These are phyloP conservation scores for Helicolenus hilgendorfi DNA, from an alignment of 2,797 vertebrate species.

Conservation along the genomic window DNA sequence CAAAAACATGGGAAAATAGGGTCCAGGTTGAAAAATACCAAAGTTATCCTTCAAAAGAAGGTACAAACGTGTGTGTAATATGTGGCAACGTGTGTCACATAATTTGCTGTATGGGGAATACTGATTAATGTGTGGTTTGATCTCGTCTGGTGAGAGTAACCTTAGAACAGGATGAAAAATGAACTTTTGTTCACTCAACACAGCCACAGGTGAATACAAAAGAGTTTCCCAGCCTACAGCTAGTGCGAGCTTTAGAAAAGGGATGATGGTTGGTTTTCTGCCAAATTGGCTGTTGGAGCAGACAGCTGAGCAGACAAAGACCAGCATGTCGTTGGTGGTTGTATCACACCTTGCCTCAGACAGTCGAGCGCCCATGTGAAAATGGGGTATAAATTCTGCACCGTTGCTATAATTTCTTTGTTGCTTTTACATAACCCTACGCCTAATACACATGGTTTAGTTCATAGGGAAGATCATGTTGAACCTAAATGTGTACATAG, in stretches of 20 bases:
- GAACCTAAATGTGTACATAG: not conserved
- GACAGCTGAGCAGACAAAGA: conserved; percentile 53
- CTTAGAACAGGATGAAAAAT: not conserved
- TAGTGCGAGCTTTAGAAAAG: not conserved
- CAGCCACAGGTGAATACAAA: not conserved
- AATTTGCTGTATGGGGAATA: not conserved
- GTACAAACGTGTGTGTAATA: not conserved
- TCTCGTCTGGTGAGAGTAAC: not conserved
- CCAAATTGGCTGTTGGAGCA: conserved; percentile 45
- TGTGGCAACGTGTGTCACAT: not conserved
- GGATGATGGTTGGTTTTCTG: conserved; percentile 43
- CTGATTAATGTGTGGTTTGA: not conserved
- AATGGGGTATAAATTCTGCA: not conserved
- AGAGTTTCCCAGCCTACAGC: not conserved
- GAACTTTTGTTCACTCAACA: not conserved
- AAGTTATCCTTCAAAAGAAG: not conserved
- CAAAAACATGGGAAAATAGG: too few relatives aligned
- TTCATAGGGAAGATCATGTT: not conserved
- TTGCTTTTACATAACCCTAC: not conserved
- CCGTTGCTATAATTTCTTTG: not conserved
- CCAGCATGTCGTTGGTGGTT: conserved; percentile 25
- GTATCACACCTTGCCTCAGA: conserved; percentile 27
- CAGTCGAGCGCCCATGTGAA: conserved; percentile 1
- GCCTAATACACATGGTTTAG: not conserved
- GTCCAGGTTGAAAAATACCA: too few relatives aligned